Base-by-base conservation (phyloP, 2,113 vertebrate species). In the Chionomys nivalis region DNA sequence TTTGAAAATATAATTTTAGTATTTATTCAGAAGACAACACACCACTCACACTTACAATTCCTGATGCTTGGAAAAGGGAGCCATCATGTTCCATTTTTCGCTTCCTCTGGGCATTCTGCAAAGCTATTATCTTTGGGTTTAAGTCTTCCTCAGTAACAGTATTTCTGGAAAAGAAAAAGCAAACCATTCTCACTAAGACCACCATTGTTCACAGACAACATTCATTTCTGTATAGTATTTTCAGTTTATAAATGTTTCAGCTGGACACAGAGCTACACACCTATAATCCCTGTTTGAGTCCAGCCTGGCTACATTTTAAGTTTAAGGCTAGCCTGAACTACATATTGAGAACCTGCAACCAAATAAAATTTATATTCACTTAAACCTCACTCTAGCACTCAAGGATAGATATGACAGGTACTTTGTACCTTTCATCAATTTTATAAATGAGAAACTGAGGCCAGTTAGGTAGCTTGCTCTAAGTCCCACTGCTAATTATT, bases 51-150 rank as follows among this genome's bases (percentile, higher is more conserved):
- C 99, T 98, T 98, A 99, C 99, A 99, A 99, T 99, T 98, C 98
- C 99, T 96, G 99, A 98, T 94, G 99, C 98, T 98, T 99, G 99
- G 98, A 99, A 99, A 97, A 99, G 98, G 49, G 99, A 98, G 94
- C 98, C 98, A 90, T 99, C 99, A 63, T 98, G 98, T 97, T 99
- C 98, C 97, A 99, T 99, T 98, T 99, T 99, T 98, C 99, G 99
- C 98, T 99, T 99, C 97, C 99, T 99, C 93, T 99, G 99, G 96
- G 98, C 97, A 97, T 99, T 99, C 97, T 99, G 99, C 97, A 99
- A 98, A 96, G 98, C 99, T 96, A 99, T 96, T 94, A 98, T 99
- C 98, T 99, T 99, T 96, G 99, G 98, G 92, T 98, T 99, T 86
- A 99, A 96, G 87, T 99, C 99, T 98, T 98, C 98, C 93, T 99